Evolutionary conservation across 2,113 vertebrate genomes (phyloP).

Genomic region (Cebus imitator): DNA sequence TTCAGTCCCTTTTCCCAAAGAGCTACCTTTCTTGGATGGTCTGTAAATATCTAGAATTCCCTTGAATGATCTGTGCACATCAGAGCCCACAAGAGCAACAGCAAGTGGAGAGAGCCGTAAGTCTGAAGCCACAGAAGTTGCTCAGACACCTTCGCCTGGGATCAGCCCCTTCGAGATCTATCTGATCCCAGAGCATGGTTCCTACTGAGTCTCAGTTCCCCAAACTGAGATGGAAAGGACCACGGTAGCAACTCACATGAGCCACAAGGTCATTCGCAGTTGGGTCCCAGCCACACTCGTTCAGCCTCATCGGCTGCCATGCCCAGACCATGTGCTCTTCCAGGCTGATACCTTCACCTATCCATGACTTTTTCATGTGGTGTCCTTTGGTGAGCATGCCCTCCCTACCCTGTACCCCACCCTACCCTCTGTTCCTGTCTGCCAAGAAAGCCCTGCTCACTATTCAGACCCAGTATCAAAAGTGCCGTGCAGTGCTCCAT

Average conservation of each 20-base stretch:
- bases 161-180: neutral
- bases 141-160: fast-evolving
- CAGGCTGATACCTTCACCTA: neutral
- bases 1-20: neutral
- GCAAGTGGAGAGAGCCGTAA: neutral
- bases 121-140: neutral
- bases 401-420: neutral
- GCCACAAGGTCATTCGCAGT: neutral
- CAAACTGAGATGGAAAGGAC: neutral
- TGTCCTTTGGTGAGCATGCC: neutral
- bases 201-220: neutral
- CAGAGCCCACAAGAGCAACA: neutral
- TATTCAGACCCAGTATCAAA: neutral
- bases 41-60: neutral
- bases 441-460: neutral
- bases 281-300: neutral
- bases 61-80: neutral
- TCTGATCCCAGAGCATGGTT: neutral
- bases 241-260: neutral
- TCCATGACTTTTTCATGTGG: neutral
- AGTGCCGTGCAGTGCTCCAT: neutral
- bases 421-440: neutral
- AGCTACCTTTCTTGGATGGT: neutral
- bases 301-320: neutral
- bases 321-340: neutral